Evolutionary conservation across 2,113 vertebrate species (phyloP).

Genomic region (Apus apus): DNA sequence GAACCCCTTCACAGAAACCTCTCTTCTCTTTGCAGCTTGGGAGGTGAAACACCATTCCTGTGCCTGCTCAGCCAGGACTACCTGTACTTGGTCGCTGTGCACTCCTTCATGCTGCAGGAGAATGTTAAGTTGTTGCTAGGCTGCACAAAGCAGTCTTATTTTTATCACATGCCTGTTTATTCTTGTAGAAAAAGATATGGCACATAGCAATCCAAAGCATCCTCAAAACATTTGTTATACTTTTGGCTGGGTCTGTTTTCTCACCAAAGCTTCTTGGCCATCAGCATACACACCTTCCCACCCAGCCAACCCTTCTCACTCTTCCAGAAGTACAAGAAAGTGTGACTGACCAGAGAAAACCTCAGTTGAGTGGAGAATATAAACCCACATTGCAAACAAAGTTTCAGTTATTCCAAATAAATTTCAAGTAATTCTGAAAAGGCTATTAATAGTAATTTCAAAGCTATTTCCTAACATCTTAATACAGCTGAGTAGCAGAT

Average conservation of each 20-base stretch:
- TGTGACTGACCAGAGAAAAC: not conserved
- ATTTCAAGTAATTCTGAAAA: not conserved
- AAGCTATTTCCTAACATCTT: not conserved
- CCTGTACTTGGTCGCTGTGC: not conserved
- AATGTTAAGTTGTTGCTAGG: constrained; percentile 56
- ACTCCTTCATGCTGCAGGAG: not conserved
- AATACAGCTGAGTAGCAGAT: not conserved
- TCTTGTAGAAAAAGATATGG: constrained; percentile 1
- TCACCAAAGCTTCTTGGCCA: not conserved
- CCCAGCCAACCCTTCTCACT: not conserved
- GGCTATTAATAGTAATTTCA: not conserved
- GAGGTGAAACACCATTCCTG: not conserved
- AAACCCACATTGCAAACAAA: not conserved
- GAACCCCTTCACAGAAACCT: not conserved
- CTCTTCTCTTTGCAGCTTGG: not conserved
- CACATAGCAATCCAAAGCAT: constrained; percentile 17
- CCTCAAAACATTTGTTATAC: not conserved
- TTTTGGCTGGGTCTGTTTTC: not conserved
- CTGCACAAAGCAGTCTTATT: constrained; percentile 38
- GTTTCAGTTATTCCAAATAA: not conserved
- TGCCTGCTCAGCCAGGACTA: not conserved
- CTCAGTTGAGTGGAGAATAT: not conserved
- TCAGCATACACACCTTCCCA: not conserved
- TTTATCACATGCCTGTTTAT: constrained; percentile 63
- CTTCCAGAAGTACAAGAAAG: not conserved